Percentiles rank a stretch among this genome's conserved stretches.
phyloP scores from a whole-genome alignment of 2,888 invertebrate species.

The Heteromyza rotundicornis region DNA sequence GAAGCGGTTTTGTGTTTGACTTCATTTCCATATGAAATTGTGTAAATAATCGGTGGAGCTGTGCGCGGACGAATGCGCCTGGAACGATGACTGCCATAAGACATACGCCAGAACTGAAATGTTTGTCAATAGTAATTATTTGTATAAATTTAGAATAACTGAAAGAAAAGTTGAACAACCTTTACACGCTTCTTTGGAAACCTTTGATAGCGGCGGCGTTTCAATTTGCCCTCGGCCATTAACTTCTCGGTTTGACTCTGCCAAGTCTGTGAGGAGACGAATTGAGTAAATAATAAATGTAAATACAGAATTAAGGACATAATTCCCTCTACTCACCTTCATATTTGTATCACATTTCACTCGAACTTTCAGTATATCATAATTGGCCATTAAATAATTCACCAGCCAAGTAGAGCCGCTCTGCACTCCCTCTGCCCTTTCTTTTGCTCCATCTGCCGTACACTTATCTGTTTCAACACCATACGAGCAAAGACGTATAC shows the following conservation, averaged over 20 bases:
- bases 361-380: slow-evolving; percentile 36
- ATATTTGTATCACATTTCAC: slow-evolving; percentile 48
- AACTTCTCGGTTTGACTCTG: slow-evolving; percentile 38
- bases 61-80: slow-evolving; percentile 39
- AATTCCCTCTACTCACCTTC: slow-evolving; percentile 43
- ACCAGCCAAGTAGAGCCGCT: slow-evolving; percentile 42
- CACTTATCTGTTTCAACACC: slow-evolving; percentile 11
- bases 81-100: too few species aligned
- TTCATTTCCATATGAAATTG: slow-evolving; percentile 13
- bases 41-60: slow-evolving; percentile 43
- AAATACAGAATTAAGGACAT: too few species aligned
- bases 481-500: slow-evolving; percentile 41
- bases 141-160: too few species aligned
- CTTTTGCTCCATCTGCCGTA: slow-evolving; percentile 2
- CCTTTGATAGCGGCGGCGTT: slow-evolving; percentile 41
- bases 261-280: slow-evolving; percentile 46
- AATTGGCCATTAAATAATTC: slow-evolving; percentile 35
- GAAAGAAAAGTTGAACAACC: too few species aligned
- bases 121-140: neutral
- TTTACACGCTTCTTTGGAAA: too few species aligned
- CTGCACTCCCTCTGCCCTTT: too few species aligned
- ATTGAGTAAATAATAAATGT: too few species aligned
- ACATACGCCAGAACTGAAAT: too few species aligned
- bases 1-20: neutral
- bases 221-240: slow-evolving; percentile 39